phyloP scores from a whole-genome alignment of 1,140 invertebrate genomes.

The Bombus superbus region DNA sequence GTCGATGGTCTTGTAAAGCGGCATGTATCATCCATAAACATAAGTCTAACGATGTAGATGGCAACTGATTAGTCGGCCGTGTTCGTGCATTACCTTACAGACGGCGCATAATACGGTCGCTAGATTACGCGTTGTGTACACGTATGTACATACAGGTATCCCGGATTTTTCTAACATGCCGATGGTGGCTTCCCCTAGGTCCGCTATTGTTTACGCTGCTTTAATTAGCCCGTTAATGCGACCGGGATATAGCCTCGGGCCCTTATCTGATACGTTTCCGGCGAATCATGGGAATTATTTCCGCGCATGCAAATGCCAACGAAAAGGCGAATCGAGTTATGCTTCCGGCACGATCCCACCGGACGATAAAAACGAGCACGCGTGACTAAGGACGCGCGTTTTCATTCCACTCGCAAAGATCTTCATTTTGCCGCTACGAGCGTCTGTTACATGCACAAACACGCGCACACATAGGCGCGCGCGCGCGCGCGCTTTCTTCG shows the following conservation, averaged over 20 bases:
- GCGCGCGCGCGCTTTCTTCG: neutral
- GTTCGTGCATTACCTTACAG: slow-evolving; percentile 45
- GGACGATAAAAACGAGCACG: slow-evolving; percentile 71
- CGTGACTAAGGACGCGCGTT: slow-evolving; percentile 71
- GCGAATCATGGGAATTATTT: slow-evolving; percentile 81
- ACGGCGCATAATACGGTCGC: slow-evolving; percentile 11
- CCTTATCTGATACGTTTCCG: slow-evolving; percentile 75
- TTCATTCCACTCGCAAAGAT: slow-evolving; percentile 10
- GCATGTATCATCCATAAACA: slow-evolving; percentile 48
- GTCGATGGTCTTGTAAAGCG: slow-evolving; percentile 27
- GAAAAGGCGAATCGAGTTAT: slow-evolving; percentile 79
- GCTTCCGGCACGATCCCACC: slow-evolving; percentile 78
- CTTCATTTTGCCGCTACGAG: neutral
- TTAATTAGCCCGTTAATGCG: slow-evolving; percentile 70
- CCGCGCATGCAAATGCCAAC: slow-evolving; percentile 78
- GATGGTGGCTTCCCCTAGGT: slow-evolving; percentile 28
- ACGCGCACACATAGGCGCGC: no score
- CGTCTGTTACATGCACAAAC: neutral
- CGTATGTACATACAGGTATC: slow-evolving; percentile 1
- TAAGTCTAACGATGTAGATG: slow-evolving; percentile 48
- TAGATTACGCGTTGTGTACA: slow-evolving; percentile 21
- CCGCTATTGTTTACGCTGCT: slow-evolving; percentile 64
- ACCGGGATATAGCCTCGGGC: slow-evolving; percentile 50
- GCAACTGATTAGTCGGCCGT: slow-evolving; percentile 36
- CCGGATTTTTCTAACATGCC: slow-evolving; percentile 51